Conservation (phyloP, 1,140 invertebrate species). For the Hylyphantes graminicola region DNA sequence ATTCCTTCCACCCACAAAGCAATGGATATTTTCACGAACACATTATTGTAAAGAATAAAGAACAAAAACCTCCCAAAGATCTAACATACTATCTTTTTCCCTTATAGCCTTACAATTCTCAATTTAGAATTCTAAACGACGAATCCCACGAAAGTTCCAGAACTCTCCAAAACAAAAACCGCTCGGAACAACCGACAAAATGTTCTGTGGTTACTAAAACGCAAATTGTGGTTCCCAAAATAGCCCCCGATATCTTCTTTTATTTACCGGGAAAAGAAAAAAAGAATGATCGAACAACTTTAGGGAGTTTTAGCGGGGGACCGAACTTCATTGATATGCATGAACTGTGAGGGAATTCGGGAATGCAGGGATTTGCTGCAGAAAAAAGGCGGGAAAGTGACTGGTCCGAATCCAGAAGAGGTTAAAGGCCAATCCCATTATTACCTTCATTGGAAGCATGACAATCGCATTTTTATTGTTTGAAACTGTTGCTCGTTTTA, state of each 20-base stretch:
- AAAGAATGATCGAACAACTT: constrained; percentile 6
- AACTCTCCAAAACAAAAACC: neutral
- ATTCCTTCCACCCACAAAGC: too few relatives aligned
- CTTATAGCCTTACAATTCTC: neutral
- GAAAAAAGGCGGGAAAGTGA: neutral
- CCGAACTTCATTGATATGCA: constrained; percentile 26
- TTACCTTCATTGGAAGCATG: too few relatives aligned
- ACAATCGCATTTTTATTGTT: too few relatives aligned
- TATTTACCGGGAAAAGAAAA: neutral
- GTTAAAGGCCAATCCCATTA: too few relatives aligned
- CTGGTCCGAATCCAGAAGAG: neutral
- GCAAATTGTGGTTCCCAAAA: constrained; percentile 45
- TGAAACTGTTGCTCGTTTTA: too few relatives aligned
- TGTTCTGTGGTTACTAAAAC: constrained; percentile 35
- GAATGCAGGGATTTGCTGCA: neutral
- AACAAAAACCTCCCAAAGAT: neutral
- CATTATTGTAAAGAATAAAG: constrained; percentile 2
- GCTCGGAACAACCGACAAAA: too few relatives aligned
- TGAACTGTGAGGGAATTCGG: neutral
- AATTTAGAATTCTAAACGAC: constrained; percentile 24
- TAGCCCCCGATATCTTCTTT: constrained; percentile 12
- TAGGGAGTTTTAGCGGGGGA: constrained; percentile 5
- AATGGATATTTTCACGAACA: neutral
- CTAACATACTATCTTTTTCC: constrained; percentile 24
- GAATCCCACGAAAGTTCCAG: constrained; percentile 18